Evolutionary conservation across 1,140 invertebrate genomes (phyloP), one percentile per base, ranked within the genome.

Genomic region (Armadillidium nasatum): DNA sequence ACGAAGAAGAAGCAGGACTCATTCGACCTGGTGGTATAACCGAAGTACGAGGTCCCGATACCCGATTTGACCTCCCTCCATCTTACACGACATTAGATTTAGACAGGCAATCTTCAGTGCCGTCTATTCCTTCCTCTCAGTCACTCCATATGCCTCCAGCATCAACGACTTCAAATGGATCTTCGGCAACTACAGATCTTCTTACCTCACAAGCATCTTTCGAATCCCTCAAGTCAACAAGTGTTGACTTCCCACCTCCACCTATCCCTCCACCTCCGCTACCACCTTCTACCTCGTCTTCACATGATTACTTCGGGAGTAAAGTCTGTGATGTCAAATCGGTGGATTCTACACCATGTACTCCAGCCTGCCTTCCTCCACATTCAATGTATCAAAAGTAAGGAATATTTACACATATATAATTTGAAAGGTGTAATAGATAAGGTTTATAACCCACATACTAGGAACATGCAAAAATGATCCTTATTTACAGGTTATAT

Each of bases 181-280:
- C 75, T 66, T 69, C 77, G 21, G 74, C 73, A 0, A 67, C 72
- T 11, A 72, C 83, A 13, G 84, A 60, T 87, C 46, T 79, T 45
- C 83, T 86, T 80, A 83, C 84, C 74, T 69, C 86, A 86, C 84
- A 84, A 85, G 84, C 84, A 10, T 75, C 78, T 68, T 76, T 76
- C 54, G 78, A 78, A 68, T n/a, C 72, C 73, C 77, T 80, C n/a
- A 80, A 80, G 50, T 77, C 79, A 10, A 74, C 77, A 6, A 75
- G 50, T 7, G 50, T 60, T 3, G 50, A 60, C 11, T 60, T 60
- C 50, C 73, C 23, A 72, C 77, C 74, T 74, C 77, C 11, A 66
- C 85, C 87, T 82, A 81, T 88, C 85, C 85, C 85, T 43, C 86
- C 88, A 71, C 89, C 89, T 54, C 73, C 44, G 46, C 76, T 13